A percentile compares a stretch with the other conserved stretches of the same genome.
Conservation (phyloP, 2,797 vertebrate genomes). For the Picus viridis region DNA sequence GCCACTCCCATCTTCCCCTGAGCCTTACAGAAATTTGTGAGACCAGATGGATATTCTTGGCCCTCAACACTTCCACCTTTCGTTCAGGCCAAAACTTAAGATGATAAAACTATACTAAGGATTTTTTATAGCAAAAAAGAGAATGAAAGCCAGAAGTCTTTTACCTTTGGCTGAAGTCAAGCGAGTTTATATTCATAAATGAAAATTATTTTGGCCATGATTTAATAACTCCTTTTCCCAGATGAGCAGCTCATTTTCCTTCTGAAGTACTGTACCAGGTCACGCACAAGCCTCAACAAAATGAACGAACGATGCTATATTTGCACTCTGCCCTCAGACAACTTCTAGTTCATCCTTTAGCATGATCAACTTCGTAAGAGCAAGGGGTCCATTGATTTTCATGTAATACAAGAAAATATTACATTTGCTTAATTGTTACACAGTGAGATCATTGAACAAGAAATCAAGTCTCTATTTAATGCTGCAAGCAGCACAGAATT, state of each 20-base stretch:
- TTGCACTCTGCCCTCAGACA: slow-evolving; percentile 75
- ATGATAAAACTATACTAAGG: background rate
- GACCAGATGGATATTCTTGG: background rate
- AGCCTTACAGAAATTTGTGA: background rate
- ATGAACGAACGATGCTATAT: slow-evolving; percentile 61
- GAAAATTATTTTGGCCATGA: background rate
- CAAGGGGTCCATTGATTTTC: slow-evolving; percentile 96
- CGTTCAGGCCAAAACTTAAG: background rate
- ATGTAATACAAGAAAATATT: slow-evolving; percentile 99
- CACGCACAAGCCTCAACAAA: background rate
- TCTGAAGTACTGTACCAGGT: background rate
- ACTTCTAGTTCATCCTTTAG: slow-evolving; percentile 79
- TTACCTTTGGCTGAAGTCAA: background rate
- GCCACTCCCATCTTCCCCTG: background rate
- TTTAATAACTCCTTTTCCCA: background rate
- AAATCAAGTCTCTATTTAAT: slow-evolving; percentile 92
- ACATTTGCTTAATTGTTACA: slow-evolving; percentile 92
- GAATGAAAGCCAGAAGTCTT: background rate
- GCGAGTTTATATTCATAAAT: background rate
- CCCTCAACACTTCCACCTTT: background rate
- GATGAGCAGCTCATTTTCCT: background rate
- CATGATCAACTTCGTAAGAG: slow-evolving; percentile 80
- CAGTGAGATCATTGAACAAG: slow-evolving; percentile 85
- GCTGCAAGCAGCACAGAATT: slow-evolving; percentile 86
- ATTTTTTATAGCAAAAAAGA: background rate